A percentile compares a stretch with the other conserved stretches of the same genome.
Evolutionary conservation across 2,113 vertebrate genomes (phyloP).

Genomic region (Rissa tridactyla): DNA sequence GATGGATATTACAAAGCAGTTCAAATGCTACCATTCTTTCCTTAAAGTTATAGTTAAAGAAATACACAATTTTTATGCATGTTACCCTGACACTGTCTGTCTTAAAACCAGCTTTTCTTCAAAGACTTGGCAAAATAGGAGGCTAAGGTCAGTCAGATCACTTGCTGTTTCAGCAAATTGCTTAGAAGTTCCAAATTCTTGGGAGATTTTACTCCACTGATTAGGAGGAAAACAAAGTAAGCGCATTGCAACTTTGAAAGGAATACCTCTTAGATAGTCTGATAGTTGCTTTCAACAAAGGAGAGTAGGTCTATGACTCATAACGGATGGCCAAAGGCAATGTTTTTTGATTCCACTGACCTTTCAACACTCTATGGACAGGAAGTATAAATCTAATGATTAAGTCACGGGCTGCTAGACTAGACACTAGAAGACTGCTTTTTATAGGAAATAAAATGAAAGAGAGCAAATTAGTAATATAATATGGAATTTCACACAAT

Average conservation of each 20-base stretch:
- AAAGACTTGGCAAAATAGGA: neutral
- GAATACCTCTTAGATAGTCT: slow-evolving; percentile 38
- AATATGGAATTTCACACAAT: neutral
- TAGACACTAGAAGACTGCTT: slow-evolving; percentile 8
- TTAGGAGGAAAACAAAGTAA: slow-evolving; percentile 38
- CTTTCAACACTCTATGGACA: slow-evolving; percentile 51
- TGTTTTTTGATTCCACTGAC: slow-evolving; percentile 59
- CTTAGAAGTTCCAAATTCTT: slow-evolving; percentile 56
- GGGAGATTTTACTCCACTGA: slow-evolving; percentile 43
- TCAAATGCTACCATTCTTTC: neutral
- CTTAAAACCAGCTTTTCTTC: slow-evolving; percentile 35
- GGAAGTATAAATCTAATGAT: slow-evolving; percentile 56
- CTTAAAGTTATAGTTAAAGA: slow-evolving; percentile 2
- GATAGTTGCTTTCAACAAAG: slow-evolving; percentile 54
- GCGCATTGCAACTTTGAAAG: slow-evolving; percentile 46
- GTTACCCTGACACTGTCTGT: neutral
- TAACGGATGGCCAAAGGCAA: slow-evolving; percentile 67
- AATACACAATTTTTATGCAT: neutral
- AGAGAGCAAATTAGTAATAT: neutral
- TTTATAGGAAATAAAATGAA: slow-evolving; percentile 32
- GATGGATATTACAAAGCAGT: neutral
- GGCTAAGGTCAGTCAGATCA: slow-evolving; percentile 5
- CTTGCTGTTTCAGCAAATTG: slow-evolving; percentile 47
- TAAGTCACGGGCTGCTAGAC: slow-evolving; percentile 4
- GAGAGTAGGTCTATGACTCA: slow-evolving; percentile 39